Conservation (phyloP, 2,888 invertebrate species). For the Hypsopygia costalis region DNA sequence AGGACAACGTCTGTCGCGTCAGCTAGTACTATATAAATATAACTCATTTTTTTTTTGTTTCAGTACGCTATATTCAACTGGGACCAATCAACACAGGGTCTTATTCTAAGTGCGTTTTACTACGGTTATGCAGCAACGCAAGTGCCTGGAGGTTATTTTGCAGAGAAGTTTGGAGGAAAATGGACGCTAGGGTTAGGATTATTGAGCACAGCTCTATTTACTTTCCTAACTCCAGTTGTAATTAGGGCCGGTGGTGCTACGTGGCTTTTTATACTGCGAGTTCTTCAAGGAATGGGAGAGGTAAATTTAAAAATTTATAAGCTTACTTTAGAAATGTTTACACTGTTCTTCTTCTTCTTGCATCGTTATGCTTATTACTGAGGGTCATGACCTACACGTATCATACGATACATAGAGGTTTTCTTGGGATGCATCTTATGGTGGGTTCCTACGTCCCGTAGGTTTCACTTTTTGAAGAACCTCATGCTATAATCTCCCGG, state of each 20-base stretch:
- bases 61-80: constrained; percentile 81
- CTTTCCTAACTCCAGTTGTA: constrained; percentile 88
- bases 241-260: constrained; percentile 78
- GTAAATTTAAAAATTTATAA: constrained; percentile 43
- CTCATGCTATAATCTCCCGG: too few relatives aligned
- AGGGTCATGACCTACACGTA: too few relatives aligned
- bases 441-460: too few relatives aligned
- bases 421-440: too few relatives aligned
- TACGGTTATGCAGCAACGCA: constrained; percentile 92
- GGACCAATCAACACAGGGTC: constrained; percentile 85
- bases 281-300: constrained; percentile 90
- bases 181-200: constrained; percentile 91
- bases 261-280: constrained; percentile 79
- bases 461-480: too few relatives aligned
- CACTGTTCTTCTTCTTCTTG: too few relatives aligned
- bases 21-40: too few relatives aligned
- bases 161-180: constrained; percentile 92
- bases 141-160: constrained; percentile 90
- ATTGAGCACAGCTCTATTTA: constrained; percentile 89
- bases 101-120: constrained; percentile 90
- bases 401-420: too few relatives aligned
- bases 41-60: constrained; percentile 21
- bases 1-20: too few relatives aligned
- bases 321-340: too few relatives aligned
- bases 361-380: too few relatives aligned